Conservation (phyloP, 2,888 invertebrate species). For the Iselma pallidipennis region DNA sequence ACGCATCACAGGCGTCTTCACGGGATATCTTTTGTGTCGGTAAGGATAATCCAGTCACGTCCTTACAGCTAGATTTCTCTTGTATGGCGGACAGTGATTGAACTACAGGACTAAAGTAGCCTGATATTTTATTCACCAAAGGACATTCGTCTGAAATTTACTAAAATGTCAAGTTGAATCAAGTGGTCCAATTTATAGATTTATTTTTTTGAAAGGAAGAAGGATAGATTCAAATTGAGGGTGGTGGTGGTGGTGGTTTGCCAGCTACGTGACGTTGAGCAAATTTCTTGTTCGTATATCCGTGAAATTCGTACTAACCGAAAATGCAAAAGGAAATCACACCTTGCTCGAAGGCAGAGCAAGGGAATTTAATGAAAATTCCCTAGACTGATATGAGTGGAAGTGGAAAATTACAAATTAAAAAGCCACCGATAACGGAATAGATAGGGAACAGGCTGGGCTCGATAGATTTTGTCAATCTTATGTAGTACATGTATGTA, state of each 20-base stretch:
- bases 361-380: slow-evolving; percentile 6
- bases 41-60: slow-evolving; percentile 41
- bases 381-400: background rate
- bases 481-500: background rate
- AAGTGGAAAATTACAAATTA: slow-evolving; percentile 9
- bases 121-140: slow-evolving; percentile 52
- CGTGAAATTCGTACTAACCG: slow-evolving; percentile 15
- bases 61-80: slow-evolving; percentile 34
- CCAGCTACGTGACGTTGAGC: slow-evolving; percentile 25
- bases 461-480: slow-evolving; percentile 10
- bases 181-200: slow-evolving; percentile 46
- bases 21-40: slow-evolving; percentile 33
- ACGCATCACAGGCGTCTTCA: slow-evolving; percentile 22
- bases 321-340: slow-evolving; percentile 8
- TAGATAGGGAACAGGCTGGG: slow-evolving; percentile 1
- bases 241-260: background rate
- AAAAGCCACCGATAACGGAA: slow-evolving; percentile 4
- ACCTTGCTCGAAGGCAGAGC: background rate
- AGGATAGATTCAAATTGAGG: background rate
- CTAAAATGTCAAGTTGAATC: slow-evolving; percentile 43
- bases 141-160: slow-evolving; percentile 48
- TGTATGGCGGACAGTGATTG: slow-evolving; percentile 49
- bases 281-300: slow-evolving; percentile 13
- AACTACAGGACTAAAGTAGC: slow-evolving; percentile 47
- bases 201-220: slow-evolving; percentile 18